Evolutionary conservation across 1,140 invertebrate species (phyloP), one percentile per base, ranked within the genome.

Genomic region (Hestina assimilis): DNA sequence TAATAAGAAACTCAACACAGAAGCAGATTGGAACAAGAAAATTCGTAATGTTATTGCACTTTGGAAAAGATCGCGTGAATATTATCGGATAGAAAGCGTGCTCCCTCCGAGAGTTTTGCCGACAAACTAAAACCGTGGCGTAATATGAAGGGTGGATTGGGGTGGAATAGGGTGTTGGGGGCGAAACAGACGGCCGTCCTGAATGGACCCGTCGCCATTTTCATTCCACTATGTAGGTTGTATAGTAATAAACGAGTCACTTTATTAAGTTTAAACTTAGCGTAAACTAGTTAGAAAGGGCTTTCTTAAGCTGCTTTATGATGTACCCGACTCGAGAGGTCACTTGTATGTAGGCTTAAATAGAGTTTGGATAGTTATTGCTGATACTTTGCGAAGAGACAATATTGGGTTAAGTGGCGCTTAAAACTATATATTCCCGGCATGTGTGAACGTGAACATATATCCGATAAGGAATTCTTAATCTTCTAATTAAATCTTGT

Each of bases 31-130:
- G 33, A n/a, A n/a, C n/a, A 43, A 24, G 31, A 51, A 70, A 82
- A 79, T 75, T 79, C 69, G 74, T 65, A 52, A 71, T 60, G 46
- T 75, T 81, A 84, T 84, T 82, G 81, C 81, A 84, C 81, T 80
- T 77, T 62, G 69, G 46, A 68, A 79, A 76, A 77, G 72, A 79
- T 79, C 81, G 79, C 75, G 66, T 38, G 24, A 50, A 59, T 54
- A 43, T 55, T 21, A 21, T 15, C 28, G 41, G 4, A 51, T 15
- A 21, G 26, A 61, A 56, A 56, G 43, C 65, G 75, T 29, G 14
- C 67, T 48, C 55, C 50, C 69, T 57, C 61, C 58, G 43, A 55
- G 59, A 38, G 26, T 53, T 46, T 55, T 40, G 40, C 45, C 59
- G 61, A 66, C 69, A 72, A 75, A 82, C 79, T 82, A 71, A 76